A percentile compares a stretch with the other conserved stretches of the same genome.
These are phyloP conservation scores for Aphyosemion australe DNA, from an alignment of 2,113 vertebrate species.

Conservation along the genomic window DNA sequence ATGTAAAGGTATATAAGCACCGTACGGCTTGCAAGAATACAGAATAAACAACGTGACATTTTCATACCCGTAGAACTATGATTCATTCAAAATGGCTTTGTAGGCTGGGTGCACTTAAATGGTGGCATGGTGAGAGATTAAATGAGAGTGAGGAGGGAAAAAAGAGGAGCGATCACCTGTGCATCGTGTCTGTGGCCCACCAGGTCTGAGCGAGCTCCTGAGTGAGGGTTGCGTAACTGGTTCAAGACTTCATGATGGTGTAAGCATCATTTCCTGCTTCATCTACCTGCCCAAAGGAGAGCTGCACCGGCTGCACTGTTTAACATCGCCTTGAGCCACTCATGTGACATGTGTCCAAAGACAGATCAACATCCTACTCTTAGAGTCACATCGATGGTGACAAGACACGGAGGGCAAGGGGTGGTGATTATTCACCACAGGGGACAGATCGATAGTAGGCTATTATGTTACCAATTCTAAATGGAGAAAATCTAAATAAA, in stretches of 20 bases:
- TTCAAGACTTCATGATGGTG: conserved; percentile 62
- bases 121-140: conserved; percentile 3
- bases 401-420: conserved; percentile 29
- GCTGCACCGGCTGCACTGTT: conserved; percentile 36
- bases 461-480: conserved; percentile 1
- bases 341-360: conserved; percentile 53
- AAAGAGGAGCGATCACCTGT: conserved; percentile 24
- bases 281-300: conserved; percentile 51
- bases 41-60: background rate
- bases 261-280: conserved; percentile 61
- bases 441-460: conserved; percentile 32
- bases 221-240: conserved; percentile 58
- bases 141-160: conserved; percentile 15
- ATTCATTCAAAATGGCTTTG: conserved; percentile 15
- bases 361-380: conserved; percentile 55
- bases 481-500: conserved; percentile 26
- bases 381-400: conserved; percentile 48
- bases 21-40: background rate
- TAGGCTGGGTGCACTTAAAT: conserved; percentile 15
- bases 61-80: background rate
- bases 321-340: conserved; percentile 53
- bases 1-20: too few species aligned
- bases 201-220: conserved; percentile 36
- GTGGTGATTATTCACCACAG: conserved; percentile 34
- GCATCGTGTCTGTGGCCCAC: conserved; percentile 28